Evolutionary conservation across 2,888 invertebrate genomes (phyloP).

Genomic region (Rhimphoctona megacephalus): DNA sequence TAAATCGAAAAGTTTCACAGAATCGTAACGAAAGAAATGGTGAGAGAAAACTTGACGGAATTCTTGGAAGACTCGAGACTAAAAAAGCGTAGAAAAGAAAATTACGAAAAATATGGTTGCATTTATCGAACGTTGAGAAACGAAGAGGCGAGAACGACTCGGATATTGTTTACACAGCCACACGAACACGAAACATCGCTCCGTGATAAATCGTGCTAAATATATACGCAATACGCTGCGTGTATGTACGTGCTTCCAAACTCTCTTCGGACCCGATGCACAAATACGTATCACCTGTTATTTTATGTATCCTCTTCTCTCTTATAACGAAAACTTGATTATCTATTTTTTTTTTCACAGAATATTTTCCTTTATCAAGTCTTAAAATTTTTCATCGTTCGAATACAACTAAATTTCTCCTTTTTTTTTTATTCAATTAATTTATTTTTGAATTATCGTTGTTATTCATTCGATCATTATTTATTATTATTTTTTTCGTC

Average conservation of each 20-base stretch:
- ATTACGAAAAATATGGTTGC: not conserved
- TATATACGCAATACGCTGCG: not conserved
- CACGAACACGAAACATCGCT: slow-evolving; percentile 10
- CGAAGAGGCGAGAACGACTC: slow-evolving; percentile 3
- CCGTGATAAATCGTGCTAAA: slow-evolving; percentile 18
- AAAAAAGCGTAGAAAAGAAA: not conserved
- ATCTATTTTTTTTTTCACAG: not conserved
- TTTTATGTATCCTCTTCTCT: slow-evolving; percentile 13
- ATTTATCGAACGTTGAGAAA: slow-evolving; percentile 22
- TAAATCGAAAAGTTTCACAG: not conserved
- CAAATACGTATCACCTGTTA: slow-evolving; percentile 44
- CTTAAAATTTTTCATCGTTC: too few relatives aligned
- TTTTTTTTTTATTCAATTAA: too few relatives aligned
- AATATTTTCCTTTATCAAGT: not conserved
- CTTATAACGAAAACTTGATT: not conserved
- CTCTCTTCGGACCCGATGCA: not conserved
- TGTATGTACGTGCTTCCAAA: not conserved
- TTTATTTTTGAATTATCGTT: too few relatives aligned
- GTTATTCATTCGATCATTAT: too few relatives aligned
- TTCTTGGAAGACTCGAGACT: not conserved
- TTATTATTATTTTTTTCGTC: too few relatives aligned
- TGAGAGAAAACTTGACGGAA: not conserved
- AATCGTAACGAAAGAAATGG: not conserved
- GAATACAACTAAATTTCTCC: too few relatives aligned
- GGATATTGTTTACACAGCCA: slow-evolving; percentile 46